Conservation (phyloP, 2,113 vertebrate genomes). For the Chascanopsetta lugubris region DNA sequence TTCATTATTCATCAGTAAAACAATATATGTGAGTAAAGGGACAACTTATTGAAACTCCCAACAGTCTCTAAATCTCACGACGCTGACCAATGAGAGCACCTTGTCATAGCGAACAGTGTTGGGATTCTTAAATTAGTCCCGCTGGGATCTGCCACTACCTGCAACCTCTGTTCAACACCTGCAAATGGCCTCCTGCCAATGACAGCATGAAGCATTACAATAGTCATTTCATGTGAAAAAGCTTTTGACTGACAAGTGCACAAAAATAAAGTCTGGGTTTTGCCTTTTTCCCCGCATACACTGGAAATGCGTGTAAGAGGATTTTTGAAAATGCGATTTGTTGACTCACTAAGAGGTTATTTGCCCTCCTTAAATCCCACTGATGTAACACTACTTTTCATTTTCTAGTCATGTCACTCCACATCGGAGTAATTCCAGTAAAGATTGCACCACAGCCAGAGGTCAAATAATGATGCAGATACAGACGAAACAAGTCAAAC, state of each 20-base stretch:
- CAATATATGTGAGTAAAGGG: neutral
- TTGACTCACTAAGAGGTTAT: slow-evolving; percentile 64
- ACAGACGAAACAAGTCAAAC: neutral
- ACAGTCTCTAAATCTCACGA: slow-evolving; percentile 5
- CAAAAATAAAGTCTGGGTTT: neutral
- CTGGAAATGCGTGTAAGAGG: slow-evolving; percentile 51
- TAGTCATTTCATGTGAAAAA: slow-evolving; percentile 4
- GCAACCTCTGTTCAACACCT: slow-evolving; percentile 25
- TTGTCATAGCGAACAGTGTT: neutral
- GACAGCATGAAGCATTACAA: slow-evolving; percentile 1
- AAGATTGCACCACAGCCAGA: slow-evolving; percentile 8
- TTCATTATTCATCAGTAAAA: neutral
- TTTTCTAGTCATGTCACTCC: slow-evolving; percentile 48
- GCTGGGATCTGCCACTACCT: slow-evolving; percentile 22
- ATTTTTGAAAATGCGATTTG: slow-evolving; percentile 68
- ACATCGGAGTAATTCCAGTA: slow-evolving; percentile 5
- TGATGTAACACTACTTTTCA: slow-evolving; percentile 68
- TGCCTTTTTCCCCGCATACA: neutral
- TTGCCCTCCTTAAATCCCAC: slow-evolving; percentile 63
- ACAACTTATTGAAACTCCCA: neutral
- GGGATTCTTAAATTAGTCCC: slow-evolving; percentile 44
- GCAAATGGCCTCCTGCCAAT: neutral
- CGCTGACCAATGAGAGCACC: slow-evolving; percentile 24
- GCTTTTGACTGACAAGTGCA: slow-evolving; percentile 10
- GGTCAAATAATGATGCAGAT: slow-evolving; percentile 7